Base-by-base conservation (phyloP, 2,113 vertebrate species). In the Acanthochromis polyacanthus region DNA sequence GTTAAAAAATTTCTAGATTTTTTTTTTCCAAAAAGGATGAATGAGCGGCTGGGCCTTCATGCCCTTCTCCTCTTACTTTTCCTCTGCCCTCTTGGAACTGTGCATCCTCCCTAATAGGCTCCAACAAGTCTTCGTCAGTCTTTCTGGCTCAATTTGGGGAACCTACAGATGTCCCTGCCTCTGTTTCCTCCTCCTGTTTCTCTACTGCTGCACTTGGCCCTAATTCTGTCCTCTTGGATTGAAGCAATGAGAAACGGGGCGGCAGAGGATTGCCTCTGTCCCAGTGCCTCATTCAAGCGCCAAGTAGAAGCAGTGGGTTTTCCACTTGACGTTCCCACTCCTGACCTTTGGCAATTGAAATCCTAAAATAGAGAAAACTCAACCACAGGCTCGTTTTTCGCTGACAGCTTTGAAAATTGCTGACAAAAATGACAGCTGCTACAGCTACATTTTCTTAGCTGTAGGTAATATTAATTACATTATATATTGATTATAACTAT, bases 171-270 rank as follows among this genome's bases (percentile, higher is more conserved):
- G 84, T 84, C 79, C 56, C 60, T 75, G 81, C 71, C 78, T 75
- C 68, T 75, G 76, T 83, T 87, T 85, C 81, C 81, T 88, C 66
- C 80, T 86, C 51, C 84, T 77, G 87, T 89, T 86, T 74, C 79
- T 71, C 46, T 72, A 68, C 65, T 69, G 51, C 79, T 56, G 78
- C 75, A 75, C 69, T 87, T 84, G 82, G 84, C 84, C 60, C 81
- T 57, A 56, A 56, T 46, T 82, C 46, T 17, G 17, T 64, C 64
- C 46, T 80, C 64, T 84, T 84, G 79, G 75, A 82, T 74, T 12
- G 51, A 82, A 65, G 71, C 71, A 17, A 84, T 71, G 83, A 81
- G 71, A 78, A 78, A 78, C 6, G 14, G 73, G 69, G 72, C 65
- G 14, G 79, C 69, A 82, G 79, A 87, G 88, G 64, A 80, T 68